Evolutionary conservation across 2,797 vertebrate genomes (phyloP), one percentile per base, ranked within the genome.

Genomic region (Chaenodraco wilsoni): DNA sequence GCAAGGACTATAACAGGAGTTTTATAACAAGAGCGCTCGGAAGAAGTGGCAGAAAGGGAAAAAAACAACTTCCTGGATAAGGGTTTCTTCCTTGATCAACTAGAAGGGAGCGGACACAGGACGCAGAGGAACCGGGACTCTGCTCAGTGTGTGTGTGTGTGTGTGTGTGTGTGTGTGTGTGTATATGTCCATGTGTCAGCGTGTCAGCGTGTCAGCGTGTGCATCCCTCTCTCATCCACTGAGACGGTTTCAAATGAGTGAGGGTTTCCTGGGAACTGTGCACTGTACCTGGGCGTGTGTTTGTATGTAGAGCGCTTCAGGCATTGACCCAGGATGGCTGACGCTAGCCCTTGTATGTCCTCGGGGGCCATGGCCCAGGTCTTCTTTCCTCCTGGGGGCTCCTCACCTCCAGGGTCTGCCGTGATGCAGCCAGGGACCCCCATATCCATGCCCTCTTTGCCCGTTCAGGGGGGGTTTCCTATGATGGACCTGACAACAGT

Each of bases 331-430:
- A 85, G 50, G 73, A 95, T 95, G 95, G 93, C 94, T 60, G 93
- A 94, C 40, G 91, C 90, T 27, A 95, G 93, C 85, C 91, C 94
- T 11, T 93, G 93, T 67, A 92, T 95, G 82, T 69, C 94, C 54
- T 60, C 94, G 14, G 78, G 80, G 71, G 65, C 83, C 71, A 75
- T 90, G 65, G 44, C 85, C 74, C 91, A 92, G 79, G 82, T 93
- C 64, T 95, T 95, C 78, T 95, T 95, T 19, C 88, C 92, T 7
- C 83, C 91, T 0, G 90, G 85, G 49, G 88, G 84, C 16, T 81
- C 89, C 54, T 90, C 93, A 0, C 86, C 89, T 2, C 90, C 92
- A 0, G 79, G 77, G 21, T 87, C 92, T 1, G 45, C 91, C 54
- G 78, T 92, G 60, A 85, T 94, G 19, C 93, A 91, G 46, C 91